These are phyloP conservation scores for Acleris emargana DNA, from an alignment of 2,888 invertebrate species.

Conservation along the genomic window DNA sequence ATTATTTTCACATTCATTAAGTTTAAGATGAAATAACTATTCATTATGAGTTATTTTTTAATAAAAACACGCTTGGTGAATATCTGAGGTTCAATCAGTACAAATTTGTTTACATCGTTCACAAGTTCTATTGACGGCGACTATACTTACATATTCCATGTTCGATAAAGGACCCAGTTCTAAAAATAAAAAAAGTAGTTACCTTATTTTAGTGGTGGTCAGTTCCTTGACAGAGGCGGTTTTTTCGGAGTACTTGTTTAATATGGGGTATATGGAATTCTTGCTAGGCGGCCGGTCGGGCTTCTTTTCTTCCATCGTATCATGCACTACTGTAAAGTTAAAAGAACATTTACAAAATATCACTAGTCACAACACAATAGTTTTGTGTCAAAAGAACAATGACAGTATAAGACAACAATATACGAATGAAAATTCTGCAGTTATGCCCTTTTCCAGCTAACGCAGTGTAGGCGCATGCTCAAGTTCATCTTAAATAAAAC, in stretches of 20 bases:
- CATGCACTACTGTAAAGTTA: constrained; percentile 58
- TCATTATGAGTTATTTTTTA: no score
- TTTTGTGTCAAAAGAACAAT: background rate
- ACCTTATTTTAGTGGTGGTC: constrained; percentile 77
- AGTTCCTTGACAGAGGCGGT: constrained; percentile 75
- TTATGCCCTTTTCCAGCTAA: constrained; percentile 25
- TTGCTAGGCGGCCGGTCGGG: constrained; percentile 75
- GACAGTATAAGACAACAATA: background rate
- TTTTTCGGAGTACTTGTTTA: constrained; percentile 78
- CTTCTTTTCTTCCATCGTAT: constrained; percentile 69
- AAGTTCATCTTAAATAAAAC: constrained; percentile 19
- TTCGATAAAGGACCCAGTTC: no score
- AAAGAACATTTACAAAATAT: background rate
- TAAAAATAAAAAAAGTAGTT: constrained; percentile 27
- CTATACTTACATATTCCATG: no score
- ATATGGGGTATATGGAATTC: constrained; percentile 67
- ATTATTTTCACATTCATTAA: no score
- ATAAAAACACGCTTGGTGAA: no score
- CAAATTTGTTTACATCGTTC: no score
- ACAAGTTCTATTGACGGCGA: no score
- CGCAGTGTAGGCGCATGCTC: constrained; percentile 30
- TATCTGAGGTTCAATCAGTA: no score
- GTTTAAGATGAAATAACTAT: no score
- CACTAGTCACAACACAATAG: background rate
- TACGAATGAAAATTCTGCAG: constrained; percentile 12